Conservation (phyloP, 2,113 vertebrate genomes). For the Clupea harengus region DNA sequence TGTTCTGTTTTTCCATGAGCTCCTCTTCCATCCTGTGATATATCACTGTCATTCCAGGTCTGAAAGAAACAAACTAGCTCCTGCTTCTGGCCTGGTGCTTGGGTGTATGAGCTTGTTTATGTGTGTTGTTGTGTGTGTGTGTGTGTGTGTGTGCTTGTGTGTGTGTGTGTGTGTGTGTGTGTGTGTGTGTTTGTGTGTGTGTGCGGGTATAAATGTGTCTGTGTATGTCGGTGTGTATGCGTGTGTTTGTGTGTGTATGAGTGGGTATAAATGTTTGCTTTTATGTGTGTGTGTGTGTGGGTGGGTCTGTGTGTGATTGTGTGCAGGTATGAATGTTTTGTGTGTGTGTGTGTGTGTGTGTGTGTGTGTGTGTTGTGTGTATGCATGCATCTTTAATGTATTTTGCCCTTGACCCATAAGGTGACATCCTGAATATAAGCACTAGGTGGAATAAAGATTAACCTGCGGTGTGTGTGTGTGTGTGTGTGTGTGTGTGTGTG, state of each 20-base stretch:
- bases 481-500: background rate
- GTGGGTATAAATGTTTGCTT: constrained; percentile 9
- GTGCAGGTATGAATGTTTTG: too few relatives aligned
- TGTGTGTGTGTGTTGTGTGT: background rate
- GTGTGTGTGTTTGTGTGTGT: constrained; percentile 28
- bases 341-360: background rate
- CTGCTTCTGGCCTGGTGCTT: constrained; percentile 35
- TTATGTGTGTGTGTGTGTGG: background rate
- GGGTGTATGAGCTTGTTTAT: too few relatives aligned
- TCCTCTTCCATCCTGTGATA: constrained; percentile 61
- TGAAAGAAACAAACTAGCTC: constrained; percentile 61
- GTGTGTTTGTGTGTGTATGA: constrained; percentile 25
- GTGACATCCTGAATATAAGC: background rate
- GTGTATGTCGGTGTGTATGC: background rate
- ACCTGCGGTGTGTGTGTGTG: constrained; percentile 9
- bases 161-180: constrained; percentile 18
- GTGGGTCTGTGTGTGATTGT: background rate
- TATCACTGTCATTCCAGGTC: constrained; percentile 70
- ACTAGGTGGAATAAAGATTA: constrained; percentile 31
- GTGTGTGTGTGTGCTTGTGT: constrained; percentile 26
- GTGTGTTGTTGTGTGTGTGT: too few relatives aligned
- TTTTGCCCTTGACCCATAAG: constrained; percentile 32
- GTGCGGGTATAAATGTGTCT: too few relatives aligned
- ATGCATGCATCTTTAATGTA: constrained; percentile 30
- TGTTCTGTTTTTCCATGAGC: constrained; percentile 65